Evolutionary conservation across 2,797 vertebrate species (phyloP).

Genomic region (Spea hammondii): DNA sequence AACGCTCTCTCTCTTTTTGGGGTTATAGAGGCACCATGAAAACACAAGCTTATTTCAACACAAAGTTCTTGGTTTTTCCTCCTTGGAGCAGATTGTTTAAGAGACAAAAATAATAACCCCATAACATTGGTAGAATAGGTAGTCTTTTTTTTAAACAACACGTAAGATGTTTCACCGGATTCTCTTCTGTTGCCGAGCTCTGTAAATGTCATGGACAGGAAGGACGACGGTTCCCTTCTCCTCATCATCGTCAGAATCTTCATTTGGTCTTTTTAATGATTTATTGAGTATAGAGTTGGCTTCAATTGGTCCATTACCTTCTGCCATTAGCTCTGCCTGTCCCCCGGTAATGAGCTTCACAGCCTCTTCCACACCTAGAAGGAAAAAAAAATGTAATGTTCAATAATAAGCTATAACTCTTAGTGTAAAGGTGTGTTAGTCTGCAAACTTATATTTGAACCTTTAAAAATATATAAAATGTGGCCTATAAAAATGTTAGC

Average conservation of each 20-base stretch:
- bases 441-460: too few relatives aligned
- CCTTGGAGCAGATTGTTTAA: conserved; percentile 63
- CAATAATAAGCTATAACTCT: too few relatives aligned
- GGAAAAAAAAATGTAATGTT: too few relatives aligned
- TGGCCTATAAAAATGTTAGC: too few relatives aligned
- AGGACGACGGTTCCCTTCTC: conserved; percentile 94
- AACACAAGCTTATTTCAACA: conserved; percentile 67
- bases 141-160: conserved; percentile 22
- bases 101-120: conserved; percentile 58
- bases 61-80: conserved; percentile 55
- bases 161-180: conserved; percentile 78
- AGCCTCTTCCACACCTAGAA: conserved; percentile 78
- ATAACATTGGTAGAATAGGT: conserved; percentile 53
- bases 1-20: conserved; percentile 57
- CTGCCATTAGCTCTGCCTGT: conserved; percentile 80
- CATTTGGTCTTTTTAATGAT: conserved; percentile 91
- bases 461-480: too few relatives aligned
- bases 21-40: conserved; percentile 70
- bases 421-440: too few relatives aligned
- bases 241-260: conserved; percentile 95
- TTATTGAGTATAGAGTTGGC: conserved; percentile 83
- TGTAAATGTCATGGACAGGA: conserved; percentile 96
- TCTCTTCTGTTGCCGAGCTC: conserved; percentile 94
- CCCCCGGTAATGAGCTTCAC: conserved; percentile 89
- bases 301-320: conserved; percentile 91